Percentiles rank a stretch among this genome's conserved stretches.
These are phyloP conservation scores for Syngnathus typhle DNA, from an alignment of 2,113 vertebrate species.

Conservation along the genomic window DNA sequence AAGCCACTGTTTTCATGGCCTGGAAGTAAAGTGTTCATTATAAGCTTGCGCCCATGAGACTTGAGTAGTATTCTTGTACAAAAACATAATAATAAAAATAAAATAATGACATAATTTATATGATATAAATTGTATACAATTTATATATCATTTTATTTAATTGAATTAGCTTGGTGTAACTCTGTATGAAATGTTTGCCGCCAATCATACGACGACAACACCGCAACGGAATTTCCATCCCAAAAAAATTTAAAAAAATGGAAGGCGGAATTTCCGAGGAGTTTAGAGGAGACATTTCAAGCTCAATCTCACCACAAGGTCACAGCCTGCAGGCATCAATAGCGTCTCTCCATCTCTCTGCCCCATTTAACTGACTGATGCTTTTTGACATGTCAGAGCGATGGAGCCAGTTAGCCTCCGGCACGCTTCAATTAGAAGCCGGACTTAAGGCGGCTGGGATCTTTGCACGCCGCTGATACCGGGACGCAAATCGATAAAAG, in stretches of 20 bases:
- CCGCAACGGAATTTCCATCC: slow-evolving; percentile 9
- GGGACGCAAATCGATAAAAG: slow-evolving; percentile 53
- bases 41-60: neutral
- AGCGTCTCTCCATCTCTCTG: slow-evolving; percentile 55
- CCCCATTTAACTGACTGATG: slow-evolving; percentile 74
- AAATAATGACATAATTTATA: too few relatives aligned
- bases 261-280: slow-evolving; percentile 30
- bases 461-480: slow-evolving; percentile 56
- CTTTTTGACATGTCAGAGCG: slow-evolving; percentile 64
- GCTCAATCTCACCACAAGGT: slow-evolving; percentile 63
- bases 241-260: slow-evolving; percentile 10
- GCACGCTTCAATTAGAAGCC: slow-evolving; percentile 66
- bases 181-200: neutral
- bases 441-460: slow-evolving; percentile 64
- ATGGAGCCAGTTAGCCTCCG: slow-evolving; percentile 65
- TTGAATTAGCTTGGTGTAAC: neutral
- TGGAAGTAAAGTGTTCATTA: neutral
- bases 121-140: too few relatives aligned
- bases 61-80: neutral
- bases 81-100: neutral
- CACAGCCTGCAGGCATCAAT: slow-evolving; percentile 57
- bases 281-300: slow-evolving; percentile 48
- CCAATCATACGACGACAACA: neutral
- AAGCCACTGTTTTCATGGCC: neutral
- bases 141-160: too few relatives aligned